These are phyloP conservation scores for Cynodonichthys magdalenae DNA, from an alignment of 2,797 vertebrate species.

Conservation along the genomic window DNA sequence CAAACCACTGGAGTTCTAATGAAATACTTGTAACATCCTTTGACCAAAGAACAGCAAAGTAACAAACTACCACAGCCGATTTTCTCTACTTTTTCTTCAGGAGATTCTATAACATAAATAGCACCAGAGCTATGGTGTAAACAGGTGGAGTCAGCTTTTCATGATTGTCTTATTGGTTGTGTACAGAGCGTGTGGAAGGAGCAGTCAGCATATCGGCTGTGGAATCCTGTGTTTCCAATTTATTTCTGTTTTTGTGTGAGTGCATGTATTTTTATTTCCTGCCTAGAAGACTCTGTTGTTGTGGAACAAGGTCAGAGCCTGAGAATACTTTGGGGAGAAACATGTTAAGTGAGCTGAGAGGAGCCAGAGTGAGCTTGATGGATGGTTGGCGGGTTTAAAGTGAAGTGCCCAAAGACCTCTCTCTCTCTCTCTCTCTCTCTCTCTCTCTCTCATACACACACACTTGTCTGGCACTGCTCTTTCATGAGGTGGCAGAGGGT, in stretches of 20 bases:
- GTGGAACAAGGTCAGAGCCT: conserved; percentile 52
- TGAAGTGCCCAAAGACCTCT: conserved; percentile 56
- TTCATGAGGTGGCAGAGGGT: conserved; percentile 40
- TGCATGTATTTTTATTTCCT: conserved; percentile 22
- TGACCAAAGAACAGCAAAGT: no score
- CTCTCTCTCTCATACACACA: conserved; percentile 28
- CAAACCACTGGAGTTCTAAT: no score
- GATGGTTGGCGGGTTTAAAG: conserved; percentile 64
- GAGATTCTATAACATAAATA: no score
- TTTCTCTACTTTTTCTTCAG: no score
- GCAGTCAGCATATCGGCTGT: conserved; percentile 17
- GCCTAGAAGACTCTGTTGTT: conserved; percentile 35
- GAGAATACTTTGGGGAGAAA: conserved; percentile 41
- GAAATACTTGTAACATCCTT: no score
- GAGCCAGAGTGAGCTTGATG: conserved; percentile 56
- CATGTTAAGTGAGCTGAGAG: conserved; percentile 50
- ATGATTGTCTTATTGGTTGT: conserved; percentile 7
- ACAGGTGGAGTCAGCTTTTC: conserved; percentile 5
- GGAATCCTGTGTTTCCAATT: conserved; percentile 17
- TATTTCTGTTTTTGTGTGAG: conserved; percentile 11
- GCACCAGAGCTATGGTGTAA: conserved; percentile 1
- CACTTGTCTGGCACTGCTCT: conserved; percentile 43
- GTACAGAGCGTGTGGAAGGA: conserved; percentile 12
- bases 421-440: conserved; percentile 23
- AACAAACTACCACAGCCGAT: no score